These are phyloP conservation scores for Paraescarpia echinospica DNA, from an alignment of 1,140 invertebrate genomes.

Conservation along the genomic window DNA sequence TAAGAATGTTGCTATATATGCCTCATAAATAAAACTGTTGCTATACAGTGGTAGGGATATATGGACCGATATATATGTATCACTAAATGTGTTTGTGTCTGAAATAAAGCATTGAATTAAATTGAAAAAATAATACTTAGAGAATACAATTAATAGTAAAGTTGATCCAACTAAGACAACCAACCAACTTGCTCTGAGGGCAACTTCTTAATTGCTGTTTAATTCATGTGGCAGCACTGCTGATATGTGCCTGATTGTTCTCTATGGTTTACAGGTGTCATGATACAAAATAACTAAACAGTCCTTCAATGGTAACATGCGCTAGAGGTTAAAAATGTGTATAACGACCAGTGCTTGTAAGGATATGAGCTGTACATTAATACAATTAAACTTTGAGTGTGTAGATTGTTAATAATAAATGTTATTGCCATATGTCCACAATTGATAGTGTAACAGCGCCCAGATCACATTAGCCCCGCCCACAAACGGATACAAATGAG, in stretches of 20 bases:
- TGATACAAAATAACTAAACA: not conserved
- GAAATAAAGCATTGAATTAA: no score
- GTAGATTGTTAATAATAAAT: not conserved
- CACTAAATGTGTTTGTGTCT: no score
- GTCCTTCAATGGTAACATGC: not conserved
- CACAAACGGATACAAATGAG: no score
- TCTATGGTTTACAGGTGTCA: not conserved
- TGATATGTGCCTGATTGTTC: not conserved
- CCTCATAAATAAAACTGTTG: not conserved
- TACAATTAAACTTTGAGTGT: not conserved
- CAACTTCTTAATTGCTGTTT: not conserved
- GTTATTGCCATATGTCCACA: not conserved
- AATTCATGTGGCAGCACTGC: not conserved
- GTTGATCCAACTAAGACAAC: not conserved
- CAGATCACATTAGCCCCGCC: no score
- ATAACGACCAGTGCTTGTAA: not conserved
- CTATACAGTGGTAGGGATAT: no score
- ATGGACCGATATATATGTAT: no score
- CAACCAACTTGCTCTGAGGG: not conserved
- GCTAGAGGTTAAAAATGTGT: not conserved
- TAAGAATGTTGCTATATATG: not conserved
- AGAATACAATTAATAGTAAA: not conserved
- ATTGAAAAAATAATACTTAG: no score
- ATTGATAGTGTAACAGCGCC: no score
- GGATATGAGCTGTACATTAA: not conserved